Conservation (phyloP, 2,888 invertebrate species). For the Parnassius orleans region DNA sequence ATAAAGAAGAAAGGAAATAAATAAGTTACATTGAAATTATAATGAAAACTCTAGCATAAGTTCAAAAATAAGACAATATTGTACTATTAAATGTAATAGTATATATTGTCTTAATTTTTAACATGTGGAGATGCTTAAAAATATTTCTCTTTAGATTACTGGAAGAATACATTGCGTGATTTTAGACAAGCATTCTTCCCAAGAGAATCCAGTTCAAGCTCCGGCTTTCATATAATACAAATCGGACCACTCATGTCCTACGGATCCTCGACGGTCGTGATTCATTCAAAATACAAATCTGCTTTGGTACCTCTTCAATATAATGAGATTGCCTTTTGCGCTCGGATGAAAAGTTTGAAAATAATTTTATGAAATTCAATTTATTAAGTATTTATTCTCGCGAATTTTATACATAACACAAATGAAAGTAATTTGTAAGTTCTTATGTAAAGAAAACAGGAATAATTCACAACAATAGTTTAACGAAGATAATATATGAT, state of each 20-base stretch:
- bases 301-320: constrained; percentile 29
- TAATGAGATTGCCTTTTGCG: constrained; percentile 30
- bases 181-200: constrained; percentile 27
- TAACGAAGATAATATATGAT: no score
- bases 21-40: neutral
- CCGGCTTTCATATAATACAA: constrained; percentile 27
- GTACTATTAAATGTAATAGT: no score
- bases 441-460: no score
- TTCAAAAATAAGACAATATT: no score
- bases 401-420: no score
- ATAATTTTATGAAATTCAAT: constrained; percentile 27
- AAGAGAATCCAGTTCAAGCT: constrained; percentile 26
- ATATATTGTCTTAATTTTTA: neutral
- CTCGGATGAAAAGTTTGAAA: constrained; percentile 26
- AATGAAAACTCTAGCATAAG: neutral
- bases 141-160: constrained; percentile 12
- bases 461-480: no score
- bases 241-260: constrained; percentile 28
- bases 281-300: constrained; percentile 30
- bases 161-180: constrained; percentile 24
- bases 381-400: neutral
- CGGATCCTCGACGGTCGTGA: constrained; percentile 28
- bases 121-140: constrained; percentile 2
- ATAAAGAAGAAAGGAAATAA: neutral
- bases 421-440: no score